Evolutionary conservation across 2,888 invertebrate species (phyloP), one percentile per base, ranked within the genome.

Genomic region (Noctua fimbriata): DNA sequence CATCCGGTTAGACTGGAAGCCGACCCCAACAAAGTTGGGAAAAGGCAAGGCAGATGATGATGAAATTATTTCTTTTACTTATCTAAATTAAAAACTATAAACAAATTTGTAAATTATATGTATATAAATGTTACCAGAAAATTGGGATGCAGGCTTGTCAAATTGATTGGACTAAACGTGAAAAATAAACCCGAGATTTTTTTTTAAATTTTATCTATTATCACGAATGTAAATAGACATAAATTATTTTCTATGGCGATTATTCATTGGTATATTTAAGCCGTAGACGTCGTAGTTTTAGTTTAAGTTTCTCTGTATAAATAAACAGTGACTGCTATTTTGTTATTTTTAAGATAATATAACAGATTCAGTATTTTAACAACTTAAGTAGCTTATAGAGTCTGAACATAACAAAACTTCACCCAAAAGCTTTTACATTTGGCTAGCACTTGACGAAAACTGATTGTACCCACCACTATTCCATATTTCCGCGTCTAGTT

Each of bases 401-500:
- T 10, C 4, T 44, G 14, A 47, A 32, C 21, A 69, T 49, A 69
- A 73, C 32, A 69, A 63, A 36, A 9, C 21, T 24, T 67, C 10
- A 60, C 69, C 9, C 9, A 67, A 52, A 85, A 76, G 16, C 36
- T 36, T 16, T 14, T 36, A 49, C 52, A 75, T 69, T 78, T 82
- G 28, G 60, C 49, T 55, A 83, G 65, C 24, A 66, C 66, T 69
- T 75, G 60, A 79, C 87, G 67, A 76, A 79, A 84, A 88, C 84
- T 69, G 79, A 88, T 89, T 67, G 55, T 76, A 73, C 67, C 73
- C 76, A 77, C 47, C 76, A 82, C 84, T 85, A 80, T 78, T 76
- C 86, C 83, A 89, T 90, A 89, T 90, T 89, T 87, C 85, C 86
- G 78, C 70, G 84, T 86, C 87, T 91, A 90, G 91, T 92, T 93